These are phyloP conservation scores for Hoplostethus atlanticus DNA, from an alignment of 2,797 vertebrate species.

Conservation along the genomic window DNA sequence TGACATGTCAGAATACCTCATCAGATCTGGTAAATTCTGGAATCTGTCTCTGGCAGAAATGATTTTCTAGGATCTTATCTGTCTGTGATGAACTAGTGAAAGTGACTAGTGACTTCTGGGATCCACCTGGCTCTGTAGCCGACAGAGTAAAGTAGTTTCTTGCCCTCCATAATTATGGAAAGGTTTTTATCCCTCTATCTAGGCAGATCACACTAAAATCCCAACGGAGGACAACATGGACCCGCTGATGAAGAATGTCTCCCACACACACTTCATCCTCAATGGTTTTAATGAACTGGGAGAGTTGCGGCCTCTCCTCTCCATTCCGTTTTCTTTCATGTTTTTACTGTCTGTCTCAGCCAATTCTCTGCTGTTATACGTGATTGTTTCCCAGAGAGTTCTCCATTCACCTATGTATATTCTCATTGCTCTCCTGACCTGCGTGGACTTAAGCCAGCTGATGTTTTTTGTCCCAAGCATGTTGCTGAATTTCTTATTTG, in stretches of 20 bases:
- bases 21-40: no score
- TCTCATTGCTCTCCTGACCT: conserved; percentile 70
- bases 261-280: conserved; percentile 46
- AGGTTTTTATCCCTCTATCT: no score
- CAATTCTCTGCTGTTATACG: conserved; percentile 69
- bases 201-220: no score
- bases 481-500: conserved; percentile 72
- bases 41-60: no score
- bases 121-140: no score
- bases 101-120: no score
- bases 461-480: conserved; percentile 69
- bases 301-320: conserved; percentile 57
- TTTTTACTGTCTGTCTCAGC: conserved; percentile 54
- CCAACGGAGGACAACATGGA: no score
- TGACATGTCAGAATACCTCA: no score
- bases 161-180: no score
- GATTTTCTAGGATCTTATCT: no score
- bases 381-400: conserved; percentile 49
- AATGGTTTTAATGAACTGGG: conserved; percentile 43
- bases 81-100: no score
- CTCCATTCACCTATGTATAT: conserved; percentile 81
- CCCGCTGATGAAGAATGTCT: conserved; percentile 27
- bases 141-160: no score
- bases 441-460: conserved; percentile 64
- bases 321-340: conserved; percentile 55